These are phyloP conservation scores for Palythoa grandiflora DNA, from an alignment of 92 coral and sea anemone species.

Conservation along the genomic window DNA sequence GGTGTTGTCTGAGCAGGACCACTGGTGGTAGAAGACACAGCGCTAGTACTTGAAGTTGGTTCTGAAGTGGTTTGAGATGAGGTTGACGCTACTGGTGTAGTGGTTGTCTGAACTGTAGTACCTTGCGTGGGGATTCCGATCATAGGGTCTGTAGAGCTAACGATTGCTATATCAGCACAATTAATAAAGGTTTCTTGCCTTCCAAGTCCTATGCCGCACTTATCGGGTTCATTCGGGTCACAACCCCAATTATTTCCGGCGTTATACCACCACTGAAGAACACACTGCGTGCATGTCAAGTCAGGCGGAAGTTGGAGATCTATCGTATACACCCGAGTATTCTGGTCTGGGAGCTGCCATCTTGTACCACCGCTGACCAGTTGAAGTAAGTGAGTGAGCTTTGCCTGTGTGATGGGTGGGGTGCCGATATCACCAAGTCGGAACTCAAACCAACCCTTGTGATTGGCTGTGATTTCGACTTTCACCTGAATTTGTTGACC, in stretches of 20 bases:
- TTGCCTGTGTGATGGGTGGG: constrained; percentile 43
- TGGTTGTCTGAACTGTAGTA: neutral
- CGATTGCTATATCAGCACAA: constrained; percentile 46
- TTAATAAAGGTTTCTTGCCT: constrained; percentile 32
- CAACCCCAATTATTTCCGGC: constrained; percentile 36
- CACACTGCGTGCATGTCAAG: constrained; percentile 53
- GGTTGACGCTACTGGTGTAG: neutral
- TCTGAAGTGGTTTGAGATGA: neutral
- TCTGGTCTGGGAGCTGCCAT: constrained; percentile 13
- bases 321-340: neutral
- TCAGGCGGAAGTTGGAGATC: constrained; percentile 33
- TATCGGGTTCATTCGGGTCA: neutral
- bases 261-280: constrained; percentile 53
- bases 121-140: neutral
- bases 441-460: constrained; percentile 50
- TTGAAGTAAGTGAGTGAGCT: constrained; percentile 33
- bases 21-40: neutral
- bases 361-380: constrained; percentile 38
- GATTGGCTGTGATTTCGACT: constrained; percentile 54
- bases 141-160: neutral
- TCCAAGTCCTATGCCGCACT: neutral
- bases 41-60: neutral
- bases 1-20: neutral
- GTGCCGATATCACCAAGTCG: constrained; percentile 45
- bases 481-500: constrained; percentile 68